Percentiles rank a stretch among this genome's conserved stretches.
phyloP scores from a whole-genome alignment of 2,797 vertebrate species.

The Tokudaia tokunoshimensis region DNA sequence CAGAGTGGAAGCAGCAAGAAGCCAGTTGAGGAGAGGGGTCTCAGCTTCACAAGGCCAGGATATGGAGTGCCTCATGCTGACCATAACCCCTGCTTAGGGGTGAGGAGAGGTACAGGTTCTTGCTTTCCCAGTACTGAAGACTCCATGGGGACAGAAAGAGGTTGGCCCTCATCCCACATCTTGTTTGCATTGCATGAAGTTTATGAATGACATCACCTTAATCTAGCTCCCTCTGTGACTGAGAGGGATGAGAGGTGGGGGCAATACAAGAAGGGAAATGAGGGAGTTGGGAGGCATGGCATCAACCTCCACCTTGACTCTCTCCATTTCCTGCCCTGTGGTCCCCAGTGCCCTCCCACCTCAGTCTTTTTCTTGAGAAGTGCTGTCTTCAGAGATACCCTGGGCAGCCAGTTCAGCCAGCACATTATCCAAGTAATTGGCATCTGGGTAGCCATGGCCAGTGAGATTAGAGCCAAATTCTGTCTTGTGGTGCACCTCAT shows the following conservation, averaged over 20 bases:
- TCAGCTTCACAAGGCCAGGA: slow-evolving; percentile 72
- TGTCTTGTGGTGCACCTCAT: slow-evolving; percentile 98
- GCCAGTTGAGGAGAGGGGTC: slow-evolving; percentile 19
- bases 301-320: slow-evolving; percentile 21
- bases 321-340: neutral
- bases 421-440: slow-evolving; percentile 97
- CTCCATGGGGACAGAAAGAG: neutral
- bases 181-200: slow-evolving; percentile 14
- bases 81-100: neutral
- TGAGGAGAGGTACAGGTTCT: neutral
- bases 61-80: neutral
- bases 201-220: slow-evolving; percentile 52
- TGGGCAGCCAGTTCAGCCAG: slow-evolving; percentile 96
- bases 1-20: slow-evolving; percentile 69
- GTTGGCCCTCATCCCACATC: neutral
- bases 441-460: slow-evolving; percentile 96
- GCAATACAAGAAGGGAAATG: slow-evolving; percentile 1
- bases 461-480: slow-evolving; percentile 98
- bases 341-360: neutral
- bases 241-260: neutral
- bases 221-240: neutral
- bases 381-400: slow-evolving; percentile 94
- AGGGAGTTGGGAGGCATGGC: neutral
- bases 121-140: slow-evolving; percentile 5
- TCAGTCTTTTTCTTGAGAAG: slow-evolving; percentile 88